Conservation (phyloP, 1,140 invertebrate species). For the Heliothis subflexa region DNA sequence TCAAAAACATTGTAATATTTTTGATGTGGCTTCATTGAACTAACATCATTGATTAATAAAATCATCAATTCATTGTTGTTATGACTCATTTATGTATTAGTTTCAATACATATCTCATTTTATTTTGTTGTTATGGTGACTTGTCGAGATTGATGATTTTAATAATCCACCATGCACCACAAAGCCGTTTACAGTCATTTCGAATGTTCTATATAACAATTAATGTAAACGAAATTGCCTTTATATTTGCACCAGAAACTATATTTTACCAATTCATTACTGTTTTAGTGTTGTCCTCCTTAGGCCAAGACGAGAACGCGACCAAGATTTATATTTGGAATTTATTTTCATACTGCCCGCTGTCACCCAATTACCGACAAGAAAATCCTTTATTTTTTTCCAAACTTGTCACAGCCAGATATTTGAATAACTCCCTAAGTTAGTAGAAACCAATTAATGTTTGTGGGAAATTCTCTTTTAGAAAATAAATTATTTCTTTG, state of each 20-base stretch:
- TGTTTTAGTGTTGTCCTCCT: conserved; percentile 4
- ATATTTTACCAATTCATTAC: neutral
- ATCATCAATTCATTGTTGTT: too few relatives aligned
- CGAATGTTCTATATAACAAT: too few relatives aligned
- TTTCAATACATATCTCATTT: too few relatives aligned
- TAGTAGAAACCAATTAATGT: conserved; percentile 46
- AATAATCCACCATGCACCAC: neutral
- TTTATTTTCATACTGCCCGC: conserved; percentile 5
- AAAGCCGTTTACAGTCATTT: too few relatives aligned
- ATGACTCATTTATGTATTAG: too few relatives aligned
- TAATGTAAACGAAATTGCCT: too few relatives aligned
- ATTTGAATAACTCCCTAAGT: conserved; percentile 48
- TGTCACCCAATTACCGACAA: conserved; percentile 26
- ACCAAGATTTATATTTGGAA: conserved; percentile 19
- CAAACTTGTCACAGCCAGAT: conserved; percentile 46
- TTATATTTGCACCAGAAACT: neutral
- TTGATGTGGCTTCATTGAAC: too few relatives aligned
- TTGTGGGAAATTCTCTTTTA: conserved; percentile 8
- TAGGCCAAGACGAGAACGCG: conserved; percentile 18
- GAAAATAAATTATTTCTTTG: conserved; percentile 36
- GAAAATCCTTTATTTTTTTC: conserved; percentile 32
- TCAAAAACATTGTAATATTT: too few relatives aligned
- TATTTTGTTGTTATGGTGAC: too few relatives aligned
- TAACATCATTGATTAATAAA: too few relatives aligned
- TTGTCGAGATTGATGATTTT: too few relatives aligned